Percentiles rank a stretch among this genome's conserved stretches.
phyloP scores from a whole-genome alignment of 1,140 invertebrate species.

The Gryllus bimaculatus region DNA sequence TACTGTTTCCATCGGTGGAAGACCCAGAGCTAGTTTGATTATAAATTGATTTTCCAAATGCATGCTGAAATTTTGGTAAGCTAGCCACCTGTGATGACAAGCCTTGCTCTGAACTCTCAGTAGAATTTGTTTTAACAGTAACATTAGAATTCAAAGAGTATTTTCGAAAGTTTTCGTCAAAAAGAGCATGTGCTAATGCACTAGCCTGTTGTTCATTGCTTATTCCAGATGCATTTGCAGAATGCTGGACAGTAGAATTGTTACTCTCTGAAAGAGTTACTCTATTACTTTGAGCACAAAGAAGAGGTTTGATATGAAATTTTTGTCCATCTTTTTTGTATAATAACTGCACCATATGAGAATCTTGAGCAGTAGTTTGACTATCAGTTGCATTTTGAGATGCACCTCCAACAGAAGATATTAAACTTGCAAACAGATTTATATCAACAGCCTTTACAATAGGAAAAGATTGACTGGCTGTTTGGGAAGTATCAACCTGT shows the following conservation, averaged over 20 bases:
- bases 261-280: background rate
- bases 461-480: slow-evolving; percentile 7
- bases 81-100: slow-evolving; percentile 23
- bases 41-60: slow-evolving; percentile 55
- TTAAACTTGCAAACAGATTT: slow-evolving; percentile 19
- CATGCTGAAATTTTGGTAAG: slow-evolving; percentile 69
- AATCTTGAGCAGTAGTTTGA: background rate
- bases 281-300: slow-evolving; percentile 12
- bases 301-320: slow-evolving; percentile 10
- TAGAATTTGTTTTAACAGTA: slow-evolving; percentile 31
- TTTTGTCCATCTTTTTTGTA: background rate
- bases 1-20: slow-evolving; percentile 27
- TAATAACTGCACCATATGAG: slow-evolving; percentile 10
- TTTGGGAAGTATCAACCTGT: background rate
- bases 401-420: slow-evolving; percentile 7
- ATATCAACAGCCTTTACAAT: slow-evolving; percentile 15
- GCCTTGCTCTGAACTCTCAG: slow-evolving; percentile 27
- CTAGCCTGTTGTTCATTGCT: slow-evolving; percentile 10
- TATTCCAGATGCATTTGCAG: background rate
- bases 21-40: slow-evolving; percentile 27
- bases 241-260: background rate
- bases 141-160: slow-evolving; percentile 27
- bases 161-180: slow-evolving; percentile 1
- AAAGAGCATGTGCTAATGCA: slow-evolving; percentile 10
- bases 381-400: slow-evolving; percentile 2